Evolutionary conservation across 2,888 invertebrate species (phyloP), one percentile per base, ranked within the genome.

Genomic region (Hemaris fuciformis): DNA sequence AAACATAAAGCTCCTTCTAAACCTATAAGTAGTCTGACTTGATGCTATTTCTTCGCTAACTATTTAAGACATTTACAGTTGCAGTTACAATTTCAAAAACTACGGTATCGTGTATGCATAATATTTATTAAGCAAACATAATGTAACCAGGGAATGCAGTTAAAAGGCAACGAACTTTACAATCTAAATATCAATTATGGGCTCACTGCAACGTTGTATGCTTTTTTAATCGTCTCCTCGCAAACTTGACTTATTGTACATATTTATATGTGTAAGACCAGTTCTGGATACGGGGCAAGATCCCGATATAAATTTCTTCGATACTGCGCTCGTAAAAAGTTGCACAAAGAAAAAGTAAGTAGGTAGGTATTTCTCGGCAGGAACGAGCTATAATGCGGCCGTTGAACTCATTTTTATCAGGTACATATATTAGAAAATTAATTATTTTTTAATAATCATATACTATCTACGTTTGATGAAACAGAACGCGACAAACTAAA

Each of bases 231-330:
- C 53, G 31, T 53, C 27, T 53, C 31, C 18, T 31, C 15, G 31
- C 53, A 31, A 53, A 53, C 53, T 53, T 53, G 53, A 53, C 53
- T 53, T 53, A 53, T 53, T 53, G 53, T 53, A 53, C 53, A 53
- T 53, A 53, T 53, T 53, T 53, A 53, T 53, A 53, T 31, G 53
- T 62, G 31, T 59, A 69, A 70, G 67, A 76, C 76, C 73, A 57
- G 76, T 76, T 72, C 68, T 72, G 64, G 53, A 66, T 69, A 63
- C 69, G 59, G 70, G 67, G 62, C 68, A 65, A 65, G 66, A 70
- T 67, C 69, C 70, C 65, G 66, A 53, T 61, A 63, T 67, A 65
- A 70, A 66, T 66, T 62, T 59, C 64, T 65, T 59, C 43, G 43
- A 59, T 60, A 48, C 57, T 62, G 62, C 25, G 34, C 59, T 64